phyloP scores from a whole-genome alignment of 1,140 invertebrate genomes.

The Antheraea mylitta region DNA sequence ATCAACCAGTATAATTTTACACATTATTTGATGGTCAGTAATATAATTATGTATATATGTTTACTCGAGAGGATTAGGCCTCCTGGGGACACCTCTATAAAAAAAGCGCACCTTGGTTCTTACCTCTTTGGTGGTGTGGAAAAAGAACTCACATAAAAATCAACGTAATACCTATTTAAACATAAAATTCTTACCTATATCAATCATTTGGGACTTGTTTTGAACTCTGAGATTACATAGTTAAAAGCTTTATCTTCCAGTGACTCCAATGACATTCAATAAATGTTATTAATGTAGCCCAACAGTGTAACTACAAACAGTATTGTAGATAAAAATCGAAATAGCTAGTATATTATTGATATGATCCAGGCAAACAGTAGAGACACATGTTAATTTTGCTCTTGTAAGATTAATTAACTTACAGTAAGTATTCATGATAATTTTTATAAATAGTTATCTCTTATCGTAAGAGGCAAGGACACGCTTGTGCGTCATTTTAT shows the following conservation, averaged over 20 bases:
- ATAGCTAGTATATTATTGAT: background rate
- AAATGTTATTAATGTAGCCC: background rate
- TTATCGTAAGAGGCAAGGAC: slow-evolving; percentile 63
- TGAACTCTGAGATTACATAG: background rate
- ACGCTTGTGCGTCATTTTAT: slow-evolving; percentile 27
- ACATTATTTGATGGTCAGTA: background rate
- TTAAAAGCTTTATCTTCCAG: background rate
- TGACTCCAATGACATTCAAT: background rate
- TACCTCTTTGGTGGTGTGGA: slow-evolving; percentile 74
- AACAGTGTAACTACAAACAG: background rate
- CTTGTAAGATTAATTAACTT: slow-evolving; percentile 1
- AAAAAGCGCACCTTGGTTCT: slow-evolving; percentile 73
- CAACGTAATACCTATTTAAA: too few relatives aligned
- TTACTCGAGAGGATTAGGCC: slow-evolving; percentile 64
- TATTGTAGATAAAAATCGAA: background rate
- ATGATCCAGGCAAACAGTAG: background rate
- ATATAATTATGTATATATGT: background rate
- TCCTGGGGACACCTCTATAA: slow-evolving; percentile 74
- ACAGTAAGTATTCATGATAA: slow-evolving; percentile 4
- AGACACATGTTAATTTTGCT: background rate
- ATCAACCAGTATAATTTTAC: slow-evolving; percentile 2
- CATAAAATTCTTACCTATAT: too few relatives aligned
- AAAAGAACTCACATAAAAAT: slow-evolving; percentile 42
- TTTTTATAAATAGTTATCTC: slow-evolving; percentile 54
- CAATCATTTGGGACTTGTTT: background rate